Conservation (phyloP, 1,140 invertebrate genomes). For the Drosophila eugracilis region DNA sequence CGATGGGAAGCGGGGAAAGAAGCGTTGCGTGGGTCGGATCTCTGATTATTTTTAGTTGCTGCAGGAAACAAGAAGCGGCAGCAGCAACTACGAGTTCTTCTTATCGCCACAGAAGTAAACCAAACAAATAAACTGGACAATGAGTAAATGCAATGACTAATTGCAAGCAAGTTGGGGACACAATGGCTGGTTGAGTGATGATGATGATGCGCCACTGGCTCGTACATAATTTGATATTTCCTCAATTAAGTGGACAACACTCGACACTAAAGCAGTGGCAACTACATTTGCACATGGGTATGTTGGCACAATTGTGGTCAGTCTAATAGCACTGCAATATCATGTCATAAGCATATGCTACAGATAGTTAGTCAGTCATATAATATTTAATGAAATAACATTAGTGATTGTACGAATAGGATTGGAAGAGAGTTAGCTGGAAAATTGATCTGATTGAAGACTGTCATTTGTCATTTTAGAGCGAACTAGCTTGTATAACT, state of each 20-base stretch:
- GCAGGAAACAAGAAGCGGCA: conserved; percentile 40
- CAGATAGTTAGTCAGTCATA: conserved; percentile 1
- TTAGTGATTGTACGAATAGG: neutral
- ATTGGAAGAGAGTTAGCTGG: neutral
- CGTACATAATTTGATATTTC: conserved; percentile 78
- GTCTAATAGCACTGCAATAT: conserved; percentile 1
- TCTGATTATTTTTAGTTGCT: conserved; percentile 59
- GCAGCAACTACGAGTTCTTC: conserved; percentile 1
- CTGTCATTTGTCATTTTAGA: too few species aligned
- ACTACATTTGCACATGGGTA: conserved; percentile 4
- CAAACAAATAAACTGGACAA: conserved; percentile 34
- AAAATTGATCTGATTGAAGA: neutral
- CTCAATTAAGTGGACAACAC: conserved; percentile 63
- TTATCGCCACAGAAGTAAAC: conserved; percentile 14
- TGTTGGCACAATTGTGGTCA: conserved; percentile 22
- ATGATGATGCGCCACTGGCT: conserved; percentile 30
- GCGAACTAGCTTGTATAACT: too few species aligned
- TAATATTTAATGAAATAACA: neutral
- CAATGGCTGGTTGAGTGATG: conserved; percentile 44
- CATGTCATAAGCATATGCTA: neutral
- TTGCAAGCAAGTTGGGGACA: conserved; percentile 60
- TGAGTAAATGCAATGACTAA: conserved; percentile 56
- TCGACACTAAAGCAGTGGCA: conserved; percentile 5
- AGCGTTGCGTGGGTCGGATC: conserved; percentile 72
- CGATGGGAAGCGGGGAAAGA: conserved; percentile 17